These are phyloP conservation scores for Caenorhabditis sp. DNA, from an alignment of 2,888 invertebrate species.

Conservation along the genomic window DNA sequence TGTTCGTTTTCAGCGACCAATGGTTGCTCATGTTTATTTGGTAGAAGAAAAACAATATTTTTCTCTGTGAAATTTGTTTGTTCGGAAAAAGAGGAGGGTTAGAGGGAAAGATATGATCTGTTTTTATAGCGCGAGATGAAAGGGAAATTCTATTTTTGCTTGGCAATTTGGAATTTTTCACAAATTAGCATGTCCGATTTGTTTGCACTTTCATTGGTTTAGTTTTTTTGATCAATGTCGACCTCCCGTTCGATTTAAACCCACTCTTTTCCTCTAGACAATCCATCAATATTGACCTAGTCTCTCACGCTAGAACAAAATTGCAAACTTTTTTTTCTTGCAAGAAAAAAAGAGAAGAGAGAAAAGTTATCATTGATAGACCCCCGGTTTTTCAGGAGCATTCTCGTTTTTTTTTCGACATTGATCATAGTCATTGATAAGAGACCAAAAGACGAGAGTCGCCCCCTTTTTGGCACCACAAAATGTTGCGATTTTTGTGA, in stretches of 20 bases:
- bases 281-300: not conserved
- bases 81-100: not conserved
- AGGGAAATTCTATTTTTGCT: not conserved
- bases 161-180: not conserved
- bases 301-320: not conserved
- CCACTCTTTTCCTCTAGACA: not conserved
- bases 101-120: not conserved
- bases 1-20: not conserved
- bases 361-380: not conserved
- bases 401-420: not conserved
- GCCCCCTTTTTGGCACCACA: not conserved
- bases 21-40: conserved; percentile 1
- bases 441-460: not conserved
- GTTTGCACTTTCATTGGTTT: not conserved
- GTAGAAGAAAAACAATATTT: not conserved
- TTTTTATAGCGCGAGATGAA: not conserved
- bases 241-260: no score
- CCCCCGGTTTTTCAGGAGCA: not conserved
- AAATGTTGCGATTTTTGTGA: not conserved
- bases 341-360: not conserved
- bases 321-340: not conserved
- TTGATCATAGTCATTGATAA: not conserved
- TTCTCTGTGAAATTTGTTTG: not conserved
- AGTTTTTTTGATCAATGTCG: not conserved
- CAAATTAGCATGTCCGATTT: not conserved